Evolutionary conservation across 2,113 vertebrate genomes (phyloP), one percentile per base, ranked within the genome.

Genomic region (Mugil cephalus): DNA sequence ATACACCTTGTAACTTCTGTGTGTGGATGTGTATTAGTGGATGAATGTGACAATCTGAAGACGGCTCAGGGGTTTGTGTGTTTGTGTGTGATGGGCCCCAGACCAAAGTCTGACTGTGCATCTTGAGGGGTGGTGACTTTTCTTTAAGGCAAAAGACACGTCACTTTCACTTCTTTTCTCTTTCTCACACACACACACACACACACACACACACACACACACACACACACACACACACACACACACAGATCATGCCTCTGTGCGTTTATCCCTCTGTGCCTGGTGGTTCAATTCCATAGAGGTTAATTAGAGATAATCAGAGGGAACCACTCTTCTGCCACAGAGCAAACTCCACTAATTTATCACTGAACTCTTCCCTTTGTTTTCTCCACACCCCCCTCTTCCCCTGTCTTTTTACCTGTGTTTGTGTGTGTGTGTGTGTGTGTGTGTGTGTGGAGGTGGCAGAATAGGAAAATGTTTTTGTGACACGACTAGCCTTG

Each of bases 231-330:
- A 42, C 50, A 14, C 50, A 43, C 52, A 56, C 38, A 17, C 42
- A 64, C 53, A 54, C 50, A 77, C 15, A 62, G 74, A 81, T 69
- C 66, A 67, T 50, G 54, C 66, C 46, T 80, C 11, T 76, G 21
- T 86, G 77, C 40, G 52, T 69, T 79, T 82, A 89, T 89, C 85
- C 79, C 82, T 88, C 62, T 74, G 68, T 75, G 79, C 56, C 54
- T 66, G 34, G 38, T 75, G 74, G 38, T 84, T 87, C 59, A 88
- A 82, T 84, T 92, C 89, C 89, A 80, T n/a, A 10, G 90, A 93
- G 93, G 90, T 93, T 94, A 92, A 94, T 94, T 93, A 91, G 82
- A 83, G 83, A 84, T 89, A 91, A 93, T 93, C 83, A 91, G 89
- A 85, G 52, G 81, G 77, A 91, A 86, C 78, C 84, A 82, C 67